These are phyloP conservation scores for Danio albolineatus DNA, from an alignment of 2,797 vertebrate species.

Conservation along the genomic window DNA sequence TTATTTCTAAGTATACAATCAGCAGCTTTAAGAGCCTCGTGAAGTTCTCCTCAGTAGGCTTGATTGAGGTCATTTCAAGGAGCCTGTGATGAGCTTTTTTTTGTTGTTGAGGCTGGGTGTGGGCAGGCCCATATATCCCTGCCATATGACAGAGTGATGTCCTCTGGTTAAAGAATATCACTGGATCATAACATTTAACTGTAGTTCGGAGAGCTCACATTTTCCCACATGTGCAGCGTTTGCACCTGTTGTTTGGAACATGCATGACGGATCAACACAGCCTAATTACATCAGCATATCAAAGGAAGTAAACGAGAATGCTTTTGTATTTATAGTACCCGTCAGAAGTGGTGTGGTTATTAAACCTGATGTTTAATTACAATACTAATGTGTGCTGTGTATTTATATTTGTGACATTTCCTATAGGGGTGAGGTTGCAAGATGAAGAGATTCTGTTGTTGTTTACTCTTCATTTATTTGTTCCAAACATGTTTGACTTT, in stretches of 20 bases:
- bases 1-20: slow-evolving; percentile 4
- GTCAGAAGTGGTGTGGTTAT: background rate
- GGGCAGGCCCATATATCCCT: background rate
- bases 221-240: slow-evolving; percentile 18
- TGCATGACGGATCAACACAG: background rate
- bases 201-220: background rate
- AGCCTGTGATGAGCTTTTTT: background rate
- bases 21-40: background rate
- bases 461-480: no score
- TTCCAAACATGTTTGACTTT: no score
- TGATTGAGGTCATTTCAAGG: slow-evolving; percentile 15
- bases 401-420: background rate
- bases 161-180: slow-evolving; percentile 13
- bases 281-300: background rate
- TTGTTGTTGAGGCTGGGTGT: background rate
- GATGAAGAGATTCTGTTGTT: no score
- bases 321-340: background rate
- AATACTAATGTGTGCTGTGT: background rate
- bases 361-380: background rate
- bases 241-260: background rate
- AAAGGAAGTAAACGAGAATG: background rate
- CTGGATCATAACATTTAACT: slow-evolving; percentile 24
- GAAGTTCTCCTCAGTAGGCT: background rate
- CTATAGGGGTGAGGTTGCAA: no score
- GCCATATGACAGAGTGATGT: background rate